Base-by-base conservation (phyloP, 2,888 invertebrate genomes). In the Lissocephala sabroskyi region DNA sequence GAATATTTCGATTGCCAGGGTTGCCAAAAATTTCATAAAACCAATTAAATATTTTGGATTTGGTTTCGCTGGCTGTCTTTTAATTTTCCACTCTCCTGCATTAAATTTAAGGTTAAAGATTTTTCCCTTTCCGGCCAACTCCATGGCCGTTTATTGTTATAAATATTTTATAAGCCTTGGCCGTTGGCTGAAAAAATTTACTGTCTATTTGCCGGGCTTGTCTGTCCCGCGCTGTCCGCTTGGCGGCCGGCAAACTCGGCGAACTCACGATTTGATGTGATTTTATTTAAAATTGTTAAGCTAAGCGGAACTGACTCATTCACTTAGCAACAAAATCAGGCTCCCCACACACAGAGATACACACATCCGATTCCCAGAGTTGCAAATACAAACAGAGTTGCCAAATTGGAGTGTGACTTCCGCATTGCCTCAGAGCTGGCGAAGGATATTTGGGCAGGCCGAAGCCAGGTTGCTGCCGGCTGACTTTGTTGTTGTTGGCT, bases 331-430 rank as follows among this genome's bases (percentile, higher is more conserved):
- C 70, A 65, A 68, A 68, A 68, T 68, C 67, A 67, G 57, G 49
- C 52, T 52, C 53, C 35, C 2, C 19, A 23, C 49, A 52, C 53
- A 53, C 35, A 45, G 41, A 33, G 10, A 37, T 13, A 28, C 41
- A 29, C 29, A 42, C 33, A 42, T 11, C 36, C 41, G 42, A 43
- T 33, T 42, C 14, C 39, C 17, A 48, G 9, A 17, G 14, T 16
- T 6, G 35, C 28, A 48, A 10, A 53, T 17, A n/a, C 29, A 11
- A 37, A 32, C 16, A 28, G 6, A 30, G 11, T 47, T 45, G 33
- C 46, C 52, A 64, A 64, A 65, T 59, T 73, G 76, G 68, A 70
- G 70, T 71, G 77, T 71, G 73, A 73, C 77, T 76, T 71, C 70
- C 70, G 77, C 61, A 71, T 71, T 68, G 59, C 77, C 63, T 73